These are phyloP conservation scores for Capromys pilorides DNA, from an alignment of 2,797 vertebrate genomes.

Conservation along the genomic window DNA sequence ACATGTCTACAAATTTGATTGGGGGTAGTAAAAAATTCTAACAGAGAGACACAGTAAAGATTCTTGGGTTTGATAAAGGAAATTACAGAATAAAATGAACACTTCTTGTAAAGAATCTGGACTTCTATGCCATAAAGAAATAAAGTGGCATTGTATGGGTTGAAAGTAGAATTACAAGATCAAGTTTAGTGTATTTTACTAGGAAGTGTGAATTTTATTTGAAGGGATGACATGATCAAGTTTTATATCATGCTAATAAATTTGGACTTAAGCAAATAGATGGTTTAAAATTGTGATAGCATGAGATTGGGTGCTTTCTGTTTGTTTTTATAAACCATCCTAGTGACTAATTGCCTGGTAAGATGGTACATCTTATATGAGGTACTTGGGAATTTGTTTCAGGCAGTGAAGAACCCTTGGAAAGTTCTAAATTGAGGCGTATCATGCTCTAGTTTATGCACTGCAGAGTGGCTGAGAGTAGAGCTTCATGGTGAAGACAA, in stretches of 20 bases:
- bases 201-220: constrained; percentile 69
- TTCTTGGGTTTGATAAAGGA: constrained; percentile 10
- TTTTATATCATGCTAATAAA: constrained; percentile 54
- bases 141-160: not conserved
- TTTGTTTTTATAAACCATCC: constrained; percentile 3
- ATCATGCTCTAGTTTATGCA: not conserved
- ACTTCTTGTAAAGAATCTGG: constrained; percentile 29
- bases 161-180: constrained; percentile 17
- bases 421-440: constrained; percentile 12
- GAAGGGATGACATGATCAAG: constrained; percentile 61
- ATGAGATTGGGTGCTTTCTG: not conserved
- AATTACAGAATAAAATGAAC: constrained; percentile 58
- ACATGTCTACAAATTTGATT: constrained; percentile 38
- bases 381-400: constrained; percentile 32
- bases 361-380: constrained; percentile 19
- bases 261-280: constrained; percentile 47
- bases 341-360: constrained; percentile 16
- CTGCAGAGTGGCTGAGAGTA: not conserved
- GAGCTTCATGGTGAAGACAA: constrained; percentile 40
- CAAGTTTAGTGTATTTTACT: constrained; percentile 42
- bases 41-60: not conserved
- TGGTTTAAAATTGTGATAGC: not conserved
- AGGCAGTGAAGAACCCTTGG: constrained; percentile 29
- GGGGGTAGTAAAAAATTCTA: constrained; percentile 42
- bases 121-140: not conserved